A percentile compares a stretch with the other conserved stretches of the same genome.
These are phyloP conservation scores for Delphinapterus leucas DNA, from an alignment of 2,113 vertebrate genomes.

Conservation along the genomic window DNA sequence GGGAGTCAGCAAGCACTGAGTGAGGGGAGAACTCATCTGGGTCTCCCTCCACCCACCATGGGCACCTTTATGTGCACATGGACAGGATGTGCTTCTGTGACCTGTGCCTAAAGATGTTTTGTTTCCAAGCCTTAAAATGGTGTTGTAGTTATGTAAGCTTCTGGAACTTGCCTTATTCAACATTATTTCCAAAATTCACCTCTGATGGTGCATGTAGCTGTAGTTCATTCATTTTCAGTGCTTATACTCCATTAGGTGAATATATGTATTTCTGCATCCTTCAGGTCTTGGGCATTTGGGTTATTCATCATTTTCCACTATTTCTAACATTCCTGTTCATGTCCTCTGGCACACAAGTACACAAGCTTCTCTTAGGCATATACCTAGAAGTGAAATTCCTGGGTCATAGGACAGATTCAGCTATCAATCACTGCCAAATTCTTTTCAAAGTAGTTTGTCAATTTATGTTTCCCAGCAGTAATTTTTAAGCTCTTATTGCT, in stretches of 20 bases:
- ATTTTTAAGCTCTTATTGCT: neutral
- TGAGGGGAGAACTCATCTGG: neutral
- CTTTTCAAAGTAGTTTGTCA: neutral
- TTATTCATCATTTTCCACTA: neutral
- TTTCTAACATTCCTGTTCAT: neutral
- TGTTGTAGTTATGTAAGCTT: neutral
- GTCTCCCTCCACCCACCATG: rapidly evolving
- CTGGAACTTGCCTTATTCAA: neutral
- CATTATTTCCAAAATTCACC: neutral
- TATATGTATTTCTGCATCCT: neutral
- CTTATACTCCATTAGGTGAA: neutral
- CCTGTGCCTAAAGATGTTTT: neutral
- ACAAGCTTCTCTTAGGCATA: neutral
- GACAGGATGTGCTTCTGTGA: neutral
- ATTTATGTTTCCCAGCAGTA: neutral
- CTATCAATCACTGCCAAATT: neutral
- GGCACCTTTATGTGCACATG: too few relatives aligned
- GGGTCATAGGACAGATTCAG: too few relatives aligned
- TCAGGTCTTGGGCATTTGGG: neutral
- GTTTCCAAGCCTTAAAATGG: neutral
- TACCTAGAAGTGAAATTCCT: neutral
- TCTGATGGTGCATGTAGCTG: neutral
- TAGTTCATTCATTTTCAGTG: neutral
- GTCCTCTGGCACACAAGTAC: neutral
- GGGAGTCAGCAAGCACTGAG: neutral